Conservation (phyloP, 2,797 vertebrate genomes). For the Chelon labrosus region DNA sequence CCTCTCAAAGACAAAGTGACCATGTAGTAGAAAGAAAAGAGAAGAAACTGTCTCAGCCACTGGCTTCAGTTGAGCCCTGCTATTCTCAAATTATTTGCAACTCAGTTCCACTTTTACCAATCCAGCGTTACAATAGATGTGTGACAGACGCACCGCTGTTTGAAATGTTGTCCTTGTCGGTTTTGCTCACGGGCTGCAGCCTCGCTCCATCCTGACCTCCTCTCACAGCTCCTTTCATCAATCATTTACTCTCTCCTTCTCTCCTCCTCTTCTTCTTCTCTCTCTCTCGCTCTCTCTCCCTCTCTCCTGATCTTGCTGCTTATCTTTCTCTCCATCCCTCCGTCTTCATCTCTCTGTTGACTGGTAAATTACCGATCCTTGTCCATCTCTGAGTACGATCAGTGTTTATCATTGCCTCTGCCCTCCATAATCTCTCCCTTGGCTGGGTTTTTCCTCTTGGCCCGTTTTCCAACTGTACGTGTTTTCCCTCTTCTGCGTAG, state of each 20-base stretch:
- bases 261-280: conserved; percentile 39
- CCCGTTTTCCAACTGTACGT: conserved; percentile 1
- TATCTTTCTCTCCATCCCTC: conserved; percentile 40
- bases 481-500: background rate
- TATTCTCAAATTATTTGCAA: background rate
- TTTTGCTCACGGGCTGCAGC: conserved; percentile 57
- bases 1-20: background rate
- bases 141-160: conserved; percentile 46
- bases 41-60: background rate
- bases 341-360: conserved; percentile 52
- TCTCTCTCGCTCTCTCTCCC: conserved; percentile 41
- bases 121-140: conserved; percentile 24
- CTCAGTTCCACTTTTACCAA: conserved; percentile 8
- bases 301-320: conserved; percentile 42
- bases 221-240: conserved; percentile 73
- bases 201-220: conserved; percentile 73
- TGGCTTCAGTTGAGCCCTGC: background rate
- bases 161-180: conserved; percentile 48
- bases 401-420: conserved; percentile 24
- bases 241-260: conserved; percentile 76
- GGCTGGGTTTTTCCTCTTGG: conserved; percentile 12
- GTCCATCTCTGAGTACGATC: conserved; percentile 35
- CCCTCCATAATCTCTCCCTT: conserved; percentile 12
- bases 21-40: background rate
- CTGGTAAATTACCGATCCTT: conserved; percentile 47